A percentile compares a stretch with the other conserved stretches of the same genome.
These are phyloP conservation scores for Drosophila guanche DNA, from an alignment of 1,140 invertebrate genomes.

Conservation along the genomic window DNA sequence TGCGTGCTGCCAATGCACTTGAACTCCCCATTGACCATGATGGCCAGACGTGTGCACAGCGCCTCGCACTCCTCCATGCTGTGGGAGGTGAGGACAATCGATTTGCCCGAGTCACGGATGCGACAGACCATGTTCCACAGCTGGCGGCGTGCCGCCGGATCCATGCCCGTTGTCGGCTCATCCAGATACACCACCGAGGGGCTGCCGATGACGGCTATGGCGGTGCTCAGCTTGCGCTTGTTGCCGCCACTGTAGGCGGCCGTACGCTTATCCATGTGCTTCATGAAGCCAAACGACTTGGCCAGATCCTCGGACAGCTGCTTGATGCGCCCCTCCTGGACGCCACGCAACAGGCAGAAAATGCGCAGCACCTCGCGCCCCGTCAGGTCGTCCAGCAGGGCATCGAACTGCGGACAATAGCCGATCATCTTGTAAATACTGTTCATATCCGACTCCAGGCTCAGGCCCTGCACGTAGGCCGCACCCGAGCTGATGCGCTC, in stretches of 20 bases:
- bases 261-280: constrained; percentile 85
- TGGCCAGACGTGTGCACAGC: constrained; percentile 92
- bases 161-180: constrained; percentile 92
- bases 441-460: constrained; percentile 85
- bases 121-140: constrained; percentile 90
- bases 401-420: constrained; percentile 94
- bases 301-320: constrained; percentile 80
- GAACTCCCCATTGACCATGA: constrained; percentile 94
- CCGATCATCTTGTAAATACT: constrained; percentile 87
- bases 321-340: constrained; percentile 84
- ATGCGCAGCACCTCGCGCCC: constrained; percentile 90
- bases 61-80: constrained; percentile 95
- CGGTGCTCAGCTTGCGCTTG: constrained; percentile 96
- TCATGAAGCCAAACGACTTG: constrained; percentile 83
- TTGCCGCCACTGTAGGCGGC: constrained; percentile 94
- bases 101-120: constrained; percentile 87
- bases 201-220: constrained; percentile 95
- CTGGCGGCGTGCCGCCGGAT: constrained; percentile 91
- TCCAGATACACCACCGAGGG: constrained; percentile 94
- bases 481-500: constrained; percentile 85
- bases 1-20: constrained; percentile 89
- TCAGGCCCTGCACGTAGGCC: constrained; percentile 85
- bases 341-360: constrained; percentile 90
- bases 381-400: constrained; percentile 91
- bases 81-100: constrained; percentile 91